A percentile compares a stretch with the other conserved stretches of the same genome.
Conservation (phyloP, 2,113 vertebrate genomes). For the Macquaria australasica region DNA sequence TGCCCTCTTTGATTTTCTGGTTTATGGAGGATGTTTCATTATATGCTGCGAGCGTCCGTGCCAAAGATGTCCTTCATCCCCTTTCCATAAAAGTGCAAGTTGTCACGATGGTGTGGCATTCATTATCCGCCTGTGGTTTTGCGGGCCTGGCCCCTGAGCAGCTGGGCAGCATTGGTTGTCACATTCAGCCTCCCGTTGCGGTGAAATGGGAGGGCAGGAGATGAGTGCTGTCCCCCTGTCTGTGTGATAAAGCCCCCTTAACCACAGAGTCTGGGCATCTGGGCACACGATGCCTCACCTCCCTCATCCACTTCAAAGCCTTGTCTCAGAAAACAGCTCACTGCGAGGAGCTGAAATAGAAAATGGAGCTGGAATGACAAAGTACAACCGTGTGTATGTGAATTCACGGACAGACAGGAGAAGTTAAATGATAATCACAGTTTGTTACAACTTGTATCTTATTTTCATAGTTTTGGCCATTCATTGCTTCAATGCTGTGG, state of each 20-base stretch:
- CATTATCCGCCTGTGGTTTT: constrained; percentile 72
- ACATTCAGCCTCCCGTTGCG: constrained; percentile 48
- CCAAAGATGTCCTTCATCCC: constrained; percentile 64
- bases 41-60: constrained; percentile 39
- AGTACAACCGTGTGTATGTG: constrained; percentile 28
- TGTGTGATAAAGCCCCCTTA: constrained; percentile 61
- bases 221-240: constrained; percentile 46
- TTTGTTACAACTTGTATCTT: neutral
- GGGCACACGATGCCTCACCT: constrained; percentile 52
- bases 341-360: constrained; percentile 57
- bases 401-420: constrained; percentile 19
- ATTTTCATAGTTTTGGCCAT: neutral
- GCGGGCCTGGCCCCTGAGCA: constrained; percentile 49
- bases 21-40: constrained; percentile 73
- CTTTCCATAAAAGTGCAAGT: constrained; percentile 80
- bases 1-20: constrained; percentile 74
- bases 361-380: constrained; percentile 51
- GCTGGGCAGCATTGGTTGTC: constrained; percentile 64
- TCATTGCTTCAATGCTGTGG: too few species aligned
- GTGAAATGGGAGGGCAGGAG: constrained; percentile 56
- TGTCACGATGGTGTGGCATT: constrained; percentile 75
- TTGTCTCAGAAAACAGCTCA: constrained; percentile 44
- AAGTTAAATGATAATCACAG: neutral
- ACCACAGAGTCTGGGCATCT: constrained; percentile 68
- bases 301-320: constrained; percentile 68